Base-by-base conservation (phyloP, 2,888 invertebrate species). In the Byasa hedistus region DNA sequence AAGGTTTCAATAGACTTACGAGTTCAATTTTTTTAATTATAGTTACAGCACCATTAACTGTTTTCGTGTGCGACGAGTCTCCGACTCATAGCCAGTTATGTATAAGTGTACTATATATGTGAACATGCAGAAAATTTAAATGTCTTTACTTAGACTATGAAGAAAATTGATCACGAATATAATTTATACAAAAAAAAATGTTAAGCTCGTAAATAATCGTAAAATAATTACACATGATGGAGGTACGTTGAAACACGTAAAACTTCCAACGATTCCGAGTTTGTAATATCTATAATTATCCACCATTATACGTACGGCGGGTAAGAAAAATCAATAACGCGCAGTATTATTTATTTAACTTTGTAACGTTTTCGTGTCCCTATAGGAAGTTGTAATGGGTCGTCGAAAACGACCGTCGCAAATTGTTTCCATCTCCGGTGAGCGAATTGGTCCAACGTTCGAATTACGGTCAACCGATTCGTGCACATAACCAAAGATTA, bases 391-490 rank as follows among this genome's bases (percentile, higher is more conserved):
- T 67, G 79, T 82, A 82, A 83, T 86, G 72, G 77, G 75, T 78
- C 75, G 76, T 82, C 80, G 79, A 77, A 75, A 83, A 81, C 79
- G 80, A 81, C 73, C 78, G 75, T 73, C 71, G 76, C 77, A 83
- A 86, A 87, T 87, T 86, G 82, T 74, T 79, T 84, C 83, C 78
- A 73, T 73, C 78, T 79, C 83, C 84, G 81, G 80, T 82, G 83
- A 79, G 81, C 82, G 80, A 85, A 82, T 80, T 80, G 79, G 78
- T 80, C 76, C 62, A 64, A 63, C 66, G 78, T 74, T 79, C 75
- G 76, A 78, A 79, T 71, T 71, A 72, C 69, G 71, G 69, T 72
- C 66, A 57, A 61, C 48, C 24, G 27, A 60, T 48, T 36, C 39
- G 39, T 61, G 39, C n/a, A 61, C 65, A 60, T 32, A 52, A 65